Percentiles rank a stretch among this genome's conserved stretches.
Evolutionary conservation across 2,888 invertebrate genomes (phyloP).

Genomic region (Drosophila quasianomalipes): DNA sequence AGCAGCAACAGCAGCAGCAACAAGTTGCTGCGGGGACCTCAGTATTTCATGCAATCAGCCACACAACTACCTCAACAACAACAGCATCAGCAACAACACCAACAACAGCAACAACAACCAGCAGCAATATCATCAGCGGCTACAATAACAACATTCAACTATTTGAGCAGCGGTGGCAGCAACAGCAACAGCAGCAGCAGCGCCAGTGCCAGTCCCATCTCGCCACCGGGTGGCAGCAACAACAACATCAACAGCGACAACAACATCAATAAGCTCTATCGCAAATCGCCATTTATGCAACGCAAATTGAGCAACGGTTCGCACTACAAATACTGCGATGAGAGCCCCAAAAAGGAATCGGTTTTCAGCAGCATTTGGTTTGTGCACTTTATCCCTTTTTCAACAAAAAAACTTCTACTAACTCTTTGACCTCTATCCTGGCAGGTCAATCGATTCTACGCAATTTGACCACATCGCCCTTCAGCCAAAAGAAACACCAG

Average conservation of each 20-base stretch:
- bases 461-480: slow-evolving; percentile 85
- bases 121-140: slow-evolving; percentile 47
- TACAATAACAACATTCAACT: slow-evolving; percentile 60
- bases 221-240: slow-evolving; percentile 47
- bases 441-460: slow-evolving; percentile 84
- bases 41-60: slow-evolving; percentile 75
- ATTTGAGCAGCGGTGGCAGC: slow-evolving; percentile 56
- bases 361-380: slow-evolving; percentile 85
- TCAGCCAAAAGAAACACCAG: slow-evolving; percentile 84
- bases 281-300: slow-evolving; percentile 85
- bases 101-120: slow-evolving; percentile 48
- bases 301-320: slow-evolving; percentile 81
- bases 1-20: slow-evolving; percentile 58
- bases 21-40: slow-evolving; percentile 53
- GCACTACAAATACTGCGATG: slow-evolving; percentile 69
- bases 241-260: slow-evolving; percentile 20
- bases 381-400: not conserved
- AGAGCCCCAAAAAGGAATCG: slow-evolving; percentile 84
- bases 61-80: slow-evolving; percentile 72
- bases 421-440: not conserved
- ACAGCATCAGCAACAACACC: slow-evolving; percentile 43
- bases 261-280: slow-evolving; percentile 78
- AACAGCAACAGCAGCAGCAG: slow-evolving; percentile 12
- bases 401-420: no score
- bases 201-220: slow-evolving; percentile 56